phyloP scores from a whole-genome alignment of 1,140 invertebrate genomes.

The Thereuonema tuberculata region DNA sequence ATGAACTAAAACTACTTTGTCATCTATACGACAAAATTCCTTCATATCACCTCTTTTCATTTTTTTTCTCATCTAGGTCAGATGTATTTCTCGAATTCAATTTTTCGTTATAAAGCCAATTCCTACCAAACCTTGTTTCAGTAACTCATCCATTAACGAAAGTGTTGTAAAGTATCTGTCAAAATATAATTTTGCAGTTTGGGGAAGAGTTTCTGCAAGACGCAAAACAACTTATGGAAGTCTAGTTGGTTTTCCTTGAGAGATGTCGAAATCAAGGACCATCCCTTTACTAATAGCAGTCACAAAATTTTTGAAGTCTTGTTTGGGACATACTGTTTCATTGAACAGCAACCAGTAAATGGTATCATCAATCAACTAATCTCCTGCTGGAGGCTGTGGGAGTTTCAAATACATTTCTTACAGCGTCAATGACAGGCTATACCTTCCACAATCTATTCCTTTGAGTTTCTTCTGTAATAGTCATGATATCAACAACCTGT shows the following conservation, averaged over 20 bases:
- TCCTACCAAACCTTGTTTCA: background rate
- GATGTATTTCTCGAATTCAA: background rate
- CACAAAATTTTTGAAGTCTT: background rate
- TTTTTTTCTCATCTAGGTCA: background rate
- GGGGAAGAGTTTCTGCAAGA: background rate
- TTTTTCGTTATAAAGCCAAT: background rate
- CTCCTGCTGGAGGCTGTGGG: background rate
- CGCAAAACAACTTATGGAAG: background rate
- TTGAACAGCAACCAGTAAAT: background rate
- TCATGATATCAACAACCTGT: background rate
- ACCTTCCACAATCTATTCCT: background rate
- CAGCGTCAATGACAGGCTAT: background rate
- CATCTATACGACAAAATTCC: too few species aligned
- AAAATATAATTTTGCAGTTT: background rate
- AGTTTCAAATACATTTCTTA: background rate
- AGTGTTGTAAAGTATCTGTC: background rate
- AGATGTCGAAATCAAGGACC: background rate
- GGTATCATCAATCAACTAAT: background rate
- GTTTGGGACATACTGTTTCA: background rate
- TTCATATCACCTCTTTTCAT: background rate
- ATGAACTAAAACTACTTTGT: background rate
- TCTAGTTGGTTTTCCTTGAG: background rate
- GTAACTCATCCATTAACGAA: background rate
- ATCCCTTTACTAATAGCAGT: background rate
- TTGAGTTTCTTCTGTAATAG: background rate